A percentile compares a stretch with the other conserved stretches of the same genome.
Evolutionary conservation across 2,888 invertebrate genomes (phyloP).

Genomic region (Villa cingulata): DNA sequence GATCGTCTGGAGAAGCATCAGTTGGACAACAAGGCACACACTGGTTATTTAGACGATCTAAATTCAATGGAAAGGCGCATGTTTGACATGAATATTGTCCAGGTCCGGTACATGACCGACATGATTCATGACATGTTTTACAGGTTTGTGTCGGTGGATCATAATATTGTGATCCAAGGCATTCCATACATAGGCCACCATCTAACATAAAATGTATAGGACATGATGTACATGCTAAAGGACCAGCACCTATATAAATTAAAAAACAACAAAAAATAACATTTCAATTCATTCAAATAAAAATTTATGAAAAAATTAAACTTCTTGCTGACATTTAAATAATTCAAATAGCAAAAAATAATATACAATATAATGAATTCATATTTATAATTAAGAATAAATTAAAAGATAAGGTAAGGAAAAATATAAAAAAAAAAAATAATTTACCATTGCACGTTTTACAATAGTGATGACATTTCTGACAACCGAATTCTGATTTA

Average conservation of each 20-base stretch:
- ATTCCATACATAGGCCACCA: constrained; percentile 62
- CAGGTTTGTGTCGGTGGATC: constrained; percentile 55
- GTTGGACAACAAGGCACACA: constrained; percentile 61
- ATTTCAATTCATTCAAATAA: no score
- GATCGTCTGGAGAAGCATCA: constrained; percentile 33
- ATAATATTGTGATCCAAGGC: constrained; percentile 58
- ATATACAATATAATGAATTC: no score
- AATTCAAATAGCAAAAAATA: no score
- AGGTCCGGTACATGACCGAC: constrained; percentile 54
- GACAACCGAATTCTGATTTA: constrained; percentile 67
- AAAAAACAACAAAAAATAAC: constrained; percentile 7
- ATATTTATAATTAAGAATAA: no score
- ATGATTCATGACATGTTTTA: constrained; percentile 49
- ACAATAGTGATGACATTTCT: constrained; percentile 80
- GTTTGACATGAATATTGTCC: constrained; percentile 54
- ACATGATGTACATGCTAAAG: constrained; percentile 59
- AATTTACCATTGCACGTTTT: constrained; percentile 65
- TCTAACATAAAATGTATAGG: constrained; percentile 58
- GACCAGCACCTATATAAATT: constrained; percentile 46
- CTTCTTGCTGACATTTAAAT: no score
- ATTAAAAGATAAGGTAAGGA: no score
- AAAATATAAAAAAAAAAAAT: not conserved
- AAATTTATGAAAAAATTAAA: no score
- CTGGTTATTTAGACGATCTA: constrained; percentile 59
- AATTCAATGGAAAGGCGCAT: constrained; percentile 49